Percentiles rank a stretch among this genome's conserved stretches.
Evolutionary conservation across 1,140 invertebrate genomes (phyloP).

Genomic region (Metaphire vulgaris): DNA sequence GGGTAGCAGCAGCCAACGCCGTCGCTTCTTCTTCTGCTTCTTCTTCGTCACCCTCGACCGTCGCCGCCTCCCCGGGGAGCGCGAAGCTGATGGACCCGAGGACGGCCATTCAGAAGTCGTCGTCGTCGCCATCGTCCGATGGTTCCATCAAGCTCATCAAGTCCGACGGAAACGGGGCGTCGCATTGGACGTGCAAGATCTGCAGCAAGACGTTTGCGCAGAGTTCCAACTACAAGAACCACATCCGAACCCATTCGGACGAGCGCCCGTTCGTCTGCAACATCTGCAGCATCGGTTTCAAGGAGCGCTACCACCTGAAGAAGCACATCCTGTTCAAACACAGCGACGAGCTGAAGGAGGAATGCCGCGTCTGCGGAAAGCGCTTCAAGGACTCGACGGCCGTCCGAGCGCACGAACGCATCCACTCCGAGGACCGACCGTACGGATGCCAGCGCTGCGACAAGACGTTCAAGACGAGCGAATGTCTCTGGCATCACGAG

Average conservation of each 20-base stretch:
- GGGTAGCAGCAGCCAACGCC: neutral
- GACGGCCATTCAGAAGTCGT: too few relatives aligned
- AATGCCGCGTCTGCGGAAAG: slow-evolving; percentile 29
- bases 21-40: too few relatives aligned
- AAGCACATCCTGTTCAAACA: slow-evolving; percentile 30
- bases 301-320: slow-evolving; percentile 31
- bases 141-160: neutral
- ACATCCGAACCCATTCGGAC: slow-evolving; percentile 87
- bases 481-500: slow-evolving; percentile 32
- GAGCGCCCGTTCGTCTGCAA: slow-evolving; percentile 91
- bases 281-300: slow-evolving; percentile 68
- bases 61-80: neutral
- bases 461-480: slow-evolving; percentile 31
- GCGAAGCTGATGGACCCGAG: too few relatives aligned
- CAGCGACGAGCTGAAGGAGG: slow-evolving; percentile 21
- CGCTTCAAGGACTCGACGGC: slow-evolving; percentile 31
- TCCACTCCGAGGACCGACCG: slow-evolving; percentile 29
- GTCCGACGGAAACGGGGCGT: neutral
- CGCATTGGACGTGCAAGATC: slow-evolving; percentile 28
- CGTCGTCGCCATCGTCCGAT: neutral
- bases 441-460: slow-evolving; percentile 26
- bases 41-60: too few relatives aligned
- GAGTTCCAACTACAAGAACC: slow-evolving; percentile 85
- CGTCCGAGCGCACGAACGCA: slow-evolving; percentile 30
- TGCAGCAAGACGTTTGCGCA: slow-evolving; percentile 64